These are phyloP conservation scores for Abrostola triplasia DNA, from an alignment of 2,888 invertebrate genomes.

Conservation along the genomic window DNA sequence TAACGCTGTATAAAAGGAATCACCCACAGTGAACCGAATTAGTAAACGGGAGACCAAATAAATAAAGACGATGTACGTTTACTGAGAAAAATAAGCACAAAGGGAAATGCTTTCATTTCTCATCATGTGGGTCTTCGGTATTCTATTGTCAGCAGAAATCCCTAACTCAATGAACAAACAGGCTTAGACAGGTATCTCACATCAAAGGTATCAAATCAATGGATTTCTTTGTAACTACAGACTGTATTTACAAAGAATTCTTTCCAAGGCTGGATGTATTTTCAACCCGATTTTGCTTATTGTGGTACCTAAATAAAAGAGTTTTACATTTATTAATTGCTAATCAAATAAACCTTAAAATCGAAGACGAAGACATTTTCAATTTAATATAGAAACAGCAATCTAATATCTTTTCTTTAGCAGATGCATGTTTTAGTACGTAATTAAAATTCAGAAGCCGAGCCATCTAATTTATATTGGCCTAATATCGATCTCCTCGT, in stretches of 20 bases:
- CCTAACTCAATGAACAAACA: conserved; percentile 48
- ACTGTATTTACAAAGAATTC: conserved; percentile 3
- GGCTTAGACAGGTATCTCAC: conserved; percentile 47
- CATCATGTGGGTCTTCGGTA: conserved; percentile 42
- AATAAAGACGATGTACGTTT: conserved; percentile 44
- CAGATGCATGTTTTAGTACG: conserved; percentile 40
- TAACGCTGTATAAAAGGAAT: conserved; percentile 16
- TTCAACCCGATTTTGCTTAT: conserved; percentile 15
- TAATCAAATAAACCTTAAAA: conserved; percentile 21
- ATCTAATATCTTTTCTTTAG: conserved; percentile 22
- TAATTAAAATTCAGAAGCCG: conserved; percentile 46
- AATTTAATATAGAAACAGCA: conserved; percentile 22
- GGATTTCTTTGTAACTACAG: conserved; percentile 2
- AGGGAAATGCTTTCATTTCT: conserved; percentile 31
- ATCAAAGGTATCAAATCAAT: conserved; percentile 53
- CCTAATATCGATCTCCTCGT: conserved; percentile 48
- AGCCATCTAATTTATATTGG: conserved; percentile 43
- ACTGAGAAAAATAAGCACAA: conserved; percentile 42
- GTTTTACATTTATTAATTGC: conserved; percentile 6
- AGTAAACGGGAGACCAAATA: conserved; percentile 22
- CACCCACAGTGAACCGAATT: conserved; percentile 20
- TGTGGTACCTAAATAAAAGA: conserved; percentile 3
- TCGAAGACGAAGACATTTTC: conserved; percentile 16
- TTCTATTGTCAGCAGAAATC: conserved; percentile 54
- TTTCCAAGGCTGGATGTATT: conserved; percentile 17